These are phyloP conservation scores for Psittacula cyanocephala DNA, from an alignment of 2,113 vertebrate species.

Conservation along the genomic window DNA sequence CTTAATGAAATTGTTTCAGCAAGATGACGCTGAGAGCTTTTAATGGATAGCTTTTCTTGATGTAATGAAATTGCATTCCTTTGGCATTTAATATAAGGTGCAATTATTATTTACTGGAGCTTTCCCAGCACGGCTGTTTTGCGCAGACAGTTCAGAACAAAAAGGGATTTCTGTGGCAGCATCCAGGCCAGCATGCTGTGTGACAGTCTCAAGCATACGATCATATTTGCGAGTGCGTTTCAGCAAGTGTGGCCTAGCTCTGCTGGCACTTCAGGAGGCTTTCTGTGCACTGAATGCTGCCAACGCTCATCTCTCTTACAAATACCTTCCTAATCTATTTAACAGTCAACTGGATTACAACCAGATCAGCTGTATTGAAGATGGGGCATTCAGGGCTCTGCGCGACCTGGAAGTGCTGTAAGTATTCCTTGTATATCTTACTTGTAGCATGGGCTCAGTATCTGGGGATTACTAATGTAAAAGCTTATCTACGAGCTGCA, in stretches of 20 bases:
- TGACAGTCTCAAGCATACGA: slow-evolving; percentile 37
- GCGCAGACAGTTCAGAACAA: slow-evolving; percentile 75
- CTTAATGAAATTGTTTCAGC: slow-evolving; percentile 99
- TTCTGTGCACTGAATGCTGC: background rate
- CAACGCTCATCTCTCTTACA: slow-evolving; percentile 37
- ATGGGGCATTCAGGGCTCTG: slow-evolving; percentile 92
- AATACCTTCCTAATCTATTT: slow-evolving; percentile 73
- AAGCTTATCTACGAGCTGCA: slow-evolving; percentile 48
- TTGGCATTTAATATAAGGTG: slow-evolving; percentile 90
- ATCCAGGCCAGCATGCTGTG: slow-evolving; percentile 54
- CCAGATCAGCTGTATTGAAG: slow-evolving; percentile 98
- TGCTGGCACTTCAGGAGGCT: slow-evolving; percentile 6
- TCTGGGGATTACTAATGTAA: slow-evolving; percentile 27
- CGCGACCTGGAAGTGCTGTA: slow-evolving; percentile 98
- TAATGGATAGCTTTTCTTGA: slow-evolving; percentile 92
- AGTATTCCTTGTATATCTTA: slow-evolving; percentile 77
- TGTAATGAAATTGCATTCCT: slow-evolving; percentile 90
- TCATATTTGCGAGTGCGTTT: background rate
- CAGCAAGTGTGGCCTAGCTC: background rate
- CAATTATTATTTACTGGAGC: slow-evolving; percentile 87
- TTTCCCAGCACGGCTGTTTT: slow-evolving; percentile 72
- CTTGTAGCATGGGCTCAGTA: slow-evolving; percentile 30
- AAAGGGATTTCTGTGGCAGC: slow-evolving; percentile 75
- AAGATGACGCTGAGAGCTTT: slow-evolving; percentile 88
- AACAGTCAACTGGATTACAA: slow-evolving; percentile 98